A percentile compares a stretch with the other conserved stretches of the same genome.
Evolutionary conservation across 2,797 vertebrate genomes (phyloP).

Genomic region (Pristis pectinata): DNA sequence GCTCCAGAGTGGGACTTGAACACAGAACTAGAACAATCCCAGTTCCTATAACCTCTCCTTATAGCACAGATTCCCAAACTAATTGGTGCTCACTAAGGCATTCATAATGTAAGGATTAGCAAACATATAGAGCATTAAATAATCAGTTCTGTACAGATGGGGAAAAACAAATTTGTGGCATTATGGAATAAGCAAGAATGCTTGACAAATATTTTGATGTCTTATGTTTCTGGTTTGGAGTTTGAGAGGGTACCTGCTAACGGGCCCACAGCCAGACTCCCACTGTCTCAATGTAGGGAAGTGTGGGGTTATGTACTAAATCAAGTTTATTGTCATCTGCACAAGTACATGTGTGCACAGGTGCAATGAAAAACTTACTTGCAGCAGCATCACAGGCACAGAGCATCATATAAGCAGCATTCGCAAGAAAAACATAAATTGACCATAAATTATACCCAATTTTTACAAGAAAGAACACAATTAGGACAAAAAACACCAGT

Average conservation of each 20-base stretch:
- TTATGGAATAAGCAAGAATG: background rate
- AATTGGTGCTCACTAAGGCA: background rate
- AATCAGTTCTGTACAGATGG: background rate
- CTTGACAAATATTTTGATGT: background rate
- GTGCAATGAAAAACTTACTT: no score
- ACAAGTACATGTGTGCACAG: no score
- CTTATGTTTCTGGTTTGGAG: background rate
- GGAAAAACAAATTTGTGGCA: background rate
- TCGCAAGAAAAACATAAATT: no score
- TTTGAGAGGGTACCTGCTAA: background rate
- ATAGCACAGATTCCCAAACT: background rate
- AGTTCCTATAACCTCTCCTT: background rate
- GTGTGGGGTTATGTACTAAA: no score
- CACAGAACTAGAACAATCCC: no score
- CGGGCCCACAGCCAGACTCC: background rate
- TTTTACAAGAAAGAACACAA: no score
- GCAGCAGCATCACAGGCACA: no score
- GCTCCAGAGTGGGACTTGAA: no score
- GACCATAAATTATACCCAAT: no score
- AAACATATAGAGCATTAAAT: background rate
- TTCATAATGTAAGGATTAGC: background rate
- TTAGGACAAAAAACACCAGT: no score
- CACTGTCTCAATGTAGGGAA: background rate
- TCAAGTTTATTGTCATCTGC: no score
- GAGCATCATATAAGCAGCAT: no score